Percentiles rank a stretch among this genome's conserved stretches.
phyloP scores from a whole-genome alignment of 2,113 vertebrate genomes.

The Redunca redunca region DNA sequence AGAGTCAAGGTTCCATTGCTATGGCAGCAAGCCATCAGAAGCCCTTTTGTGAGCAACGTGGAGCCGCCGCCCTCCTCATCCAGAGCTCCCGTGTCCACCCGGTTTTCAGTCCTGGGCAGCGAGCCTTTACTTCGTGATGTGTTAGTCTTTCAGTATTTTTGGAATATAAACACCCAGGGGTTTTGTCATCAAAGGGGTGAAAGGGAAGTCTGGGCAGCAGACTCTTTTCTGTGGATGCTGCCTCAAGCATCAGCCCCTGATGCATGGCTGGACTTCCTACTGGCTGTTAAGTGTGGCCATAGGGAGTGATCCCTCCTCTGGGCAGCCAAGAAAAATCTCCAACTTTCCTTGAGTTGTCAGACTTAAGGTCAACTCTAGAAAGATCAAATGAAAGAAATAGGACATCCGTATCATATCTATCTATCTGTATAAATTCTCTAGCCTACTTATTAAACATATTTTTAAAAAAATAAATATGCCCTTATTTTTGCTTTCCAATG shows the following conservation, averaged over 20 bases:
- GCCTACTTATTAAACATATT: not conserved
- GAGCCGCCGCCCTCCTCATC: not conserved
- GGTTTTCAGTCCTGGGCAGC: not conserved
- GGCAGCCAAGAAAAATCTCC: not conserved
- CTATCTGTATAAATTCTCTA: not conserved
- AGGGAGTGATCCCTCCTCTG: not conserved
- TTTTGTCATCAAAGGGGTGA: not conserved
- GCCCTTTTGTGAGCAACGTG: not conserved
- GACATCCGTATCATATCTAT: not conserved
- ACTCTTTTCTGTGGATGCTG: not conserved
- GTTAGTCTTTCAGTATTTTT: not conserved
- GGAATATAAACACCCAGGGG: not conserved
- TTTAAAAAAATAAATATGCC: not conserved
- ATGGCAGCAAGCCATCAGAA: not conserved
- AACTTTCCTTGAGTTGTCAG: not conserved
- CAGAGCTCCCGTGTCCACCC: not conserved
- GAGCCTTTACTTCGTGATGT: not conserved
- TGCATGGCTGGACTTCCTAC: accelerated
- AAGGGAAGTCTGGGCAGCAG: not conserved
- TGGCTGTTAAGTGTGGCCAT: not conserved
- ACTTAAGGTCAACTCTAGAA: not conserved
- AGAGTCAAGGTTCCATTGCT: not conserved
- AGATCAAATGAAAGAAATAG: not conserved
- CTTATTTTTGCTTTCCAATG: not conserved
- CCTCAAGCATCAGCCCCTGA: not conserved